A percentile compares a stretch with the other conserved stretches of the same genome.
Evolutionary conservation across 2,113 vertebrate species (phyloP).

Genomic region (Nothoprocta perdicaria): DNA sequence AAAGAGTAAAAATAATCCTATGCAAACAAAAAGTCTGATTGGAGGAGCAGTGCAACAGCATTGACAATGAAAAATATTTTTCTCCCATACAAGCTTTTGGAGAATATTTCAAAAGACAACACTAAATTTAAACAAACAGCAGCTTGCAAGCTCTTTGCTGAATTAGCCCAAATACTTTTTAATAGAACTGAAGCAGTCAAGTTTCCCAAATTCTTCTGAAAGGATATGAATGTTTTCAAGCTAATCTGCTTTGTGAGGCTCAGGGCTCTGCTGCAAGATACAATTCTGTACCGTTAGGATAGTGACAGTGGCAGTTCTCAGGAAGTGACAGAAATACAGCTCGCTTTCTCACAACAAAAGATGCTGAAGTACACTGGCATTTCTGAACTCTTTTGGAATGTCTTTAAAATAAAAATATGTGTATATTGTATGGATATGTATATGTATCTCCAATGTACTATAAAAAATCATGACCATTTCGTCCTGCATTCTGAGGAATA

Average conservation of each 20-base stretch:
- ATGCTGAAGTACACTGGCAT: background rate
- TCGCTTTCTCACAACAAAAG: background rate
- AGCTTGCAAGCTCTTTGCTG: background rate
- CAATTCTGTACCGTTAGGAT: background rate
- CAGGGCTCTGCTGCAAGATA: background rate
- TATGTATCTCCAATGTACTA: background rate
- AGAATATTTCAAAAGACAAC: background rate
- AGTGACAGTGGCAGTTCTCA: background rate
- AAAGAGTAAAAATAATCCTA: background rate
- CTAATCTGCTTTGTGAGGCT: background rate
- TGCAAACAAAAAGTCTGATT: background rate
- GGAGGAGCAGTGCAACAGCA: background rate
- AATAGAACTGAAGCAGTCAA: background rate
- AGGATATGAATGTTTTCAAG: background rate
- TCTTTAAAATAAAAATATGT: background rate
- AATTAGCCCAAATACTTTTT: background rate
- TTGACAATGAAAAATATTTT: background rate
- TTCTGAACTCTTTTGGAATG: background rate
- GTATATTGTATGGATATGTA: background rate
- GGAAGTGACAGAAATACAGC: background rate
- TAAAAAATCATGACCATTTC: background rate
- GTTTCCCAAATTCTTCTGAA: background rate
- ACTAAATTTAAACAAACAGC: background rate
- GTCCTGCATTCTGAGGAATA: background rate
- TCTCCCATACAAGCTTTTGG: background rate